phyloP scores from a whole-genome alignment of 1,140 invertebrate genomes.

The Ladona fulva region DNA sequence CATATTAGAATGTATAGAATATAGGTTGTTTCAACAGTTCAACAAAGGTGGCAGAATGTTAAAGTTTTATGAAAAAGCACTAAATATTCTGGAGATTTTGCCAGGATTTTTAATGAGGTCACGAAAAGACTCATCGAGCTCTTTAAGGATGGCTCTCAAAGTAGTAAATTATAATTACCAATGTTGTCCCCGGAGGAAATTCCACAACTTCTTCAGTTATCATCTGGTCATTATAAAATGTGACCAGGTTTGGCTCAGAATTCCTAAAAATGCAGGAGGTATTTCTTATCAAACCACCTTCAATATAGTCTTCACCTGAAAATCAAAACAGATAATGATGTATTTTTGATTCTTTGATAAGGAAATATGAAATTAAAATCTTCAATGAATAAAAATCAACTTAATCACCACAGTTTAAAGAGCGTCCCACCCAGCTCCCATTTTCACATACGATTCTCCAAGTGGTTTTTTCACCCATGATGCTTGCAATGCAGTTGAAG shows the following conservation, averaged over 20 bases:
- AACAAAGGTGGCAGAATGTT: too few relatives aligned
- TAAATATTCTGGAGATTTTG: too few relatives aligned
- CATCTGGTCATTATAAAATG: slow-evolving; percentile 67
- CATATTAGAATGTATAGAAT: too few relatives aligned
- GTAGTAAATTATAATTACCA: slow-evolving; percentile 45
- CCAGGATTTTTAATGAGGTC: too few relatives aligned
- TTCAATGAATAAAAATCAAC: neutral
- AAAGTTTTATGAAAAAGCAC: too few relatives aligned
- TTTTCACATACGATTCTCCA: slow-evolving; percentile 77
- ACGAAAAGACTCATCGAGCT: too few relatives aligned
- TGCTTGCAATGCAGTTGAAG: slow-evolving; percentile 68
- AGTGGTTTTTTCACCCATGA: slow-evolving; percentile 65
- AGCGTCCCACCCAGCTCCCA: slow-evolving; percentile 68
- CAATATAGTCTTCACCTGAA: slow-evolving; percentile 40
- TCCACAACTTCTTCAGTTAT: slow-evolving; percentile 64
- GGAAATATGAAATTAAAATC: neutral
- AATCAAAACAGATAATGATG: slow-evolving; percentile 20
- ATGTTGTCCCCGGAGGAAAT: slow-evolving; percentile 60
- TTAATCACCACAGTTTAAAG: slow-evolving; percentile 58
- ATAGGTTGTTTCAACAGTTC: too few relatives aligned
- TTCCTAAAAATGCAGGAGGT: slow-evolving; percentile 65
- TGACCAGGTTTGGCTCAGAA: slow-evolving; percentile 65
- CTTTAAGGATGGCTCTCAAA: too few relatives aligned
- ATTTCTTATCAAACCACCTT: slow-evolving; percentile 41
- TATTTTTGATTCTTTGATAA: slow-evolving; percentile 10